Base-by-base conservation (phyloP, 2,888 invertebrate genomes). In the Bembecia ichneumoniformis region DNA sequence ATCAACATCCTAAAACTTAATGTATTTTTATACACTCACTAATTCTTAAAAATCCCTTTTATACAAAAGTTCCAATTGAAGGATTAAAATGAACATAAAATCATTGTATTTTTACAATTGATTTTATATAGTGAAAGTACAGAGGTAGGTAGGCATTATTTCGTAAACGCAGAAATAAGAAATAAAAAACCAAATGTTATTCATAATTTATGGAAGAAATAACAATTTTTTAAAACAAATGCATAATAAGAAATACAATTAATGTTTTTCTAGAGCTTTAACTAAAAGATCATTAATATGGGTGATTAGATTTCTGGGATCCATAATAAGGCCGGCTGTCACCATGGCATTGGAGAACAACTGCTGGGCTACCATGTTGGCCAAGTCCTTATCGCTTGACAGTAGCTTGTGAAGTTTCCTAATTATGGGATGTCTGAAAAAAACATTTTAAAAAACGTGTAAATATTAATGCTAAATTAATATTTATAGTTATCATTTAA, bases 321-420 rank as follows among this genome's bases (percentile, higher is more conserved):
- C 98, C 72, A 97, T 94, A 1, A 97, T 90, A 34, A 99, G 88
- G 9, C 98, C 98, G 40, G 98, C 98, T 3, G 94, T 94, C 9
- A 98, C 95, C 96, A 99, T 96, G 0, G 97, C 95, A 75, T 98
- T 97, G 51, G 93, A 92, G 74, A 97, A 98, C 40, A 99, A 75
- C 89, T 98, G 98, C 70, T 96, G 92, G 0, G 94, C 91, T 7
- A 98, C 87, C 62, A 98, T 89, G 58, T 92, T 91, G 0, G 96
- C 97, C 52, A 99, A 82, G 59, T 94, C 92, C 34, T 92, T 90
- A 78, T 99, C 93, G 17, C 87, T 89, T 15, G 88, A 88, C 52
- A 91, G 91, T 51, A 99, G 80, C 61, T 91, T 90, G 68, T 92
- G 89, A 46, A 99, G 87, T 78, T 98, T 97, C 70, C 94, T 95